A percentile compares a stretch with the other conserved stretches of the same genome.
Evolutionary conservation across 2,888 invertebrate species (phyloP).

Genomic region (Trypoxylon attenuatum): DNA sequence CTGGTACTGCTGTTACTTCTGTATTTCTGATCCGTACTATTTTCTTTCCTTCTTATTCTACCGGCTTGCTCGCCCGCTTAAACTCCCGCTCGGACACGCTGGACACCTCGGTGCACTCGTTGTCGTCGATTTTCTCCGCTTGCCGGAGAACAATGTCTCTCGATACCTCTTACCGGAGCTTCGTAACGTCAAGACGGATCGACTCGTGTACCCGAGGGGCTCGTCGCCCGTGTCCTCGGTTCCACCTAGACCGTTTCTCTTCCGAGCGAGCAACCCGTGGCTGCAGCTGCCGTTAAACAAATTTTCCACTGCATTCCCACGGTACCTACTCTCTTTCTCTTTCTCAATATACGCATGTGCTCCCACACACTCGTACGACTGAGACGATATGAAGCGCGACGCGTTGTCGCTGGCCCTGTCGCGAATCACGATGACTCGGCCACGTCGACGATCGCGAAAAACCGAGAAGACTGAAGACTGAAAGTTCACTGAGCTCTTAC

Average conservation of each 20-base stretch:
- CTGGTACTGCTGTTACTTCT: no score
- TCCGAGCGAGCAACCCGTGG: no score
- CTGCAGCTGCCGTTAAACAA: slow-evolving; percentile 48
- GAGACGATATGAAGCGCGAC: no score
- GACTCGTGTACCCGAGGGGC: slow-evolving; percentile 25
- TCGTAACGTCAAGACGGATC: slow-evolving; percentile 34
- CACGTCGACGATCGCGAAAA: no score
- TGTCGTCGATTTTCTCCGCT: slow-evolving; percentile 39
- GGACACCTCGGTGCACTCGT: slow-evolving; percentile 19
- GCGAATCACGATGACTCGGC: no score
- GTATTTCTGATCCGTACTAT: neutral
- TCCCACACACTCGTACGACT: neutral
- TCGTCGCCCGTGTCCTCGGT: slow-evolving; percentile 1
- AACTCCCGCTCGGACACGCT: neutral
- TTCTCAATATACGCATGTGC: neutral
- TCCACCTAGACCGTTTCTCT: no score
- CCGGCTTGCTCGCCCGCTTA: neutral
- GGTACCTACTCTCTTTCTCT: slow-evolving; percentile 5
- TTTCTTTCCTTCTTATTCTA: neutral
- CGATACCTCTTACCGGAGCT: slow-evolving; percentile 17
- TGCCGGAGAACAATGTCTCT: slow-evolving; percentile 46
- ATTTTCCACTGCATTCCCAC: slow-evolving; percentile 45
- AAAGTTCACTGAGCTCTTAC: no score
- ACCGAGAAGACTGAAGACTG: no score
- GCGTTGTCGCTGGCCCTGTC: no score